Percentiles rank a stretch among this genome's conserved stretches.
Evolutionary conservation across 2,113 vertebrate genomes (phyloP).

Genomic region (Zosterops borbonicus): DNA sequence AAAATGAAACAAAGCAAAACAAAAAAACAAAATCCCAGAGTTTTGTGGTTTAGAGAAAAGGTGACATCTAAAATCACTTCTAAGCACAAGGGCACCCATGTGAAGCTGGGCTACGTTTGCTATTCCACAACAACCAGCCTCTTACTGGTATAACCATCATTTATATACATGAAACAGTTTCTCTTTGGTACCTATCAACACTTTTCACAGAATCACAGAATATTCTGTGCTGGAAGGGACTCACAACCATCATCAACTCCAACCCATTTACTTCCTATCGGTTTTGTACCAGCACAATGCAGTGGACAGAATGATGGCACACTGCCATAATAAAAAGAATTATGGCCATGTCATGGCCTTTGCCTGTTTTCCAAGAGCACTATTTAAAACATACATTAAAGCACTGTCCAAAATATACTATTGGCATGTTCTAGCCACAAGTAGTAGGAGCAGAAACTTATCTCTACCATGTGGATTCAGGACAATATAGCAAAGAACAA

Average conservation of each 20-base stretch:
- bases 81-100: neutral
- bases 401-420: neutral
- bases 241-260: neutral
- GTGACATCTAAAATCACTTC: neutral
- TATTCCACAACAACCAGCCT: neutral
- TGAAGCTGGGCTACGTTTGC: neutral
- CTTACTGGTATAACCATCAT: neutral
- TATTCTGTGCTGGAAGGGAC: neutral
- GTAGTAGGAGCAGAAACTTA: neutral
- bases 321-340: neutral
- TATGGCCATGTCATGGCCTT: neutral
- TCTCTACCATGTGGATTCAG: neutral
- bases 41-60: neutral
- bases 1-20: accelerated
- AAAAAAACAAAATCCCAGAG: accelerated
- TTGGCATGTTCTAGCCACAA: neutral
- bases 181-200: neutral
- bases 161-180: neutral
- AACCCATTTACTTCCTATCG: neutral
- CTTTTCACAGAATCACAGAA: neutral
- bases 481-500: neutral
- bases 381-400: neutral
- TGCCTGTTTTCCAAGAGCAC: neutral
- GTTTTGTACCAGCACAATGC: neutral
- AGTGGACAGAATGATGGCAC: neutral